Evolutionary conservation across 2,888 invertebrate species (phyloP).

Genomic region (Pocota personata): DNA sequence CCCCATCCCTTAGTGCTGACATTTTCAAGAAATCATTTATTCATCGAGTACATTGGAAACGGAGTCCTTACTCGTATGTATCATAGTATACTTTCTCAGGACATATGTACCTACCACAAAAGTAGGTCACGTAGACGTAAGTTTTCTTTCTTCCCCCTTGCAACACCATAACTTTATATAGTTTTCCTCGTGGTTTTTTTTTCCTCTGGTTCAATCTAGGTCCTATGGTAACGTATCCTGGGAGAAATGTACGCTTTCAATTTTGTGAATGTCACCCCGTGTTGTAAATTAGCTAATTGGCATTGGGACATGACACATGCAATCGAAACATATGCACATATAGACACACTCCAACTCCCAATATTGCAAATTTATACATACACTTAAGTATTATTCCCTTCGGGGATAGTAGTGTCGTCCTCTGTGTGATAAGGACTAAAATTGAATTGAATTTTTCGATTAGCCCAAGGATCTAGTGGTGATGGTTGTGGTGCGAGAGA

Average conservation of each 20-base stretch:
- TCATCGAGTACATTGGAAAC: conserved; percentile 66
- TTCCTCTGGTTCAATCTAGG: not conserved
- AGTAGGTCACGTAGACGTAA: conserved; percentile 65
- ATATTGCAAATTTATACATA: conserved; percentile 57
- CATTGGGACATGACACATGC: conserved; percentile 63
- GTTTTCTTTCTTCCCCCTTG: conserved; percentile 4
- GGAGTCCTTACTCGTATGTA: conserved; percentile 31
- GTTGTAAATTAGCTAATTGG: conserved; percentile 70
- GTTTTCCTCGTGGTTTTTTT: conserved; percentile 7
- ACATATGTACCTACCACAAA: conserved; percentile 11
- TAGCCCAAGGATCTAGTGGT: conserved; percentile 23
- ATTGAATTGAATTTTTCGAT: conserved; percentile 71
- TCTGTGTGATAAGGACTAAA: conserved; percentile 25
- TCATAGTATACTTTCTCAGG: conserved; percentile 23
- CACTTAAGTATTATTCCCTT: conserved; percentile 31
- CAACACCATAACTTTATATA: conserved; percentile 14
- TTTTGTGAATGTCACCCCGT: conserved; percentile 51
- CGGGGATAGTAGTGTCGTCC: conserved; percentile 9
- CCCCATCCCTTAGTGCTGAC: conserved; percentile 37
- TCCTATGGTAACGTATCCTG: conserved; percentile 27
- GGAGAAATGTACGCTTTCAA: conserved; percentile 49
- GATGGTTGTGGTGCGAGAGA: conserved; percentile 7
- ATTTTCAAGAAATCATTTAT: conserved; percentile 65
- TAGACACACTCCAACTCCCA: conserved; percentile 10
- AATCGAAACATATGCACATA: conserved; percentile 10